Evolutionary conservation across 1,140 invertebrate genomes (phyloP), one percentile per base, ranked within the genome.

Genomic region (Pseudoatta argentina): DNA sequence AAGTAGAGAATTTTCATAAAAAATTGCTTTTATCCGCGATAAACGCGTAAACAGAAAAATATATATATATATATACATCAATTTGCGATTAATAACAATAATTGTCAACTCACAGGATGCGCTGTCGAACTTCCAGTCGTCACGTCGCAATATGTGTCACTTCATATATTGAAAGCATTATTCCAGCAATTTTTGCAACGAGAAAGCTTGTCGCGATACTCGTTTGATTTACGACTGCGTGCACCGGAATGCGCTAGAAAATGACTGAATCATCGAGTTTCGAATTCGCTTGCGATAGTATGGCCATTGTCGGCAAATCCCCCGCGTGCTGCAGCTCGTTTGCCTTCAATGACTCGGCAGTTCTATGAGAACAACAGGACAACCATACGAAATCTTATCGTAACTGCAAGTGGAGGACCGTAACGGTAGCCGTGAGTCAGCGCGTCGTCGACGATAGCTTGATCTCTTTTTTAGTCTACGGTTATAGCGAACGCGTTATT

Each of bases 251-350:
- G 69, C 79, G 39, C 55, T 44, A 59, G 67, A 83, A 83, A 83
- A 83, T 83, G 79, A 75, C 79, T 83, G 79, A 83, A 83, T 83
- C 79, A 83, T 83, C 79, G 79, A 83, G 79, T 83, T 83, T 83
- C 69, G 79, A 83, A 83, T 75, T 83, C 69, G 79, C 39, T 83
- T 44, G 79, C 79, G 79, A 83, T 83, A 48, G 69, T 83, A 83
- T 83, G 55, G 69, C 67, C 69, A 39, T 83, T 83, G 55, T 83
- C 69, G 79, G 69, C 79, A 83, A 83, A 73, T 83, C 79, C 69
- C 79, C 79, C 24, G 79, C 69, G 69, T 83, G 69, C 44, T 51
- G 55, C 57, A 83, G 79, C 79, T 83, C 79, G 79, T 83, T 83
- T 83, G 79, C 79, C 79, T 83, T 75, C 79, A 75, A 83, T 83